Percentiles rank a stretch among this genome's conserved stretches.
These are phyloP conservation scores for Gerris buenoi DNA, from an alignment of 1,140 invertebrate genomes.

Conservation along the genomic window DNA sequence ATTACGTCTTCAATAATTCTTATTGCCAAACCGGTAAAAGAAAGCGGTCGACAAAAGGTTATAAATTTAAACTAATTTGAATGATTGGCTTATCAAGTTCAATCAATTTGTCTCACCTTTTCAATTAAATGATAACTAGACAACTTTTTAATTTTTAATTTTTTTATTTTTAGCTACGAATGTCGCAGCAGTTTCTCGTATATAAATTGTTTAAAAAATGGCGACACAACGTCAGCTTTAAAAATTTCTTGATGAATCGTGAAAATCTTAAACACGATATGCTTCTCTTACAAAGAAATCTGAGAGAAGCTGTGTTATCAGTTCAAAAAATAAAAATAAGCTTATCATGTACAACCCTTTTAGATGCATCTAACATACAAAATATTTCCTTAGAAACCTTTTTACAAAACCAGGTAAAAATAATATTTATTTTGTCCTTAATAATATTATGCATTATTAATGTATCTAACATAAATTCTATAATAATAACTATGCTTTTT, in stretches of 20 bases:
- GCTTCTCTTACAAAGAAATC: not conserved
- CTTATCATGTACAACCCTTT: not conserved
- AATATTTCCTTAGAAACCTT: not conserved
- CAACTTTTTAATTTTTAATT: too few species aligned
- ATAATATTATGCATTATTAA: not conserved
- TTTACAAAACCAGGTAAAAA: not conserved
- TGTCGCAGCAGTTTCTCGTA: not conserved
- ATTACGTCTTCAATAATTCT: too few species aligned
- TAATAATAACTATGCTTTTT: not conserved
- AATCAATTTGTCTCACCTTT: too few species aligned
- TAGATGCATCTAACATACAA: not conserved
- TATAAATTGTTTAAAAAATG: not conserved
- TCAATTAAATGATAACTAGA: too few species aligned
- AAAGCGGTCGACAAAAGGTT: too few species aligned
- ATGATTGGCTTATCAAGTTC: too few species aligned
- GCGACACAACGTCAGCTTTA: not conserved
- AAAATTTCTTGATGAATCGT: not conserved
- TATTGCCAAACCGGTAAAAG: too few species aligned
- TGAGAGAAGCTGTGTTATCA: not conserved
- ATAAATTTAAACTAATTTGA: too few species aligned
- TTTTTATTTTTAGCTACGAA: not conserved
- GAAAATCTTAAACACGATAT: not conserved
- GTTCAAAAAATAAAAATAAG: not conserved
- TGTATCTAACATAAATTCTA: not conserved
- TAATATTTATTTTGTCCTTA: not conserved